Percentiles rank a stretch among this genome's conserved stretches.
Conservation (phyloP, 23 tunicate species). For the Corella eumyota region DNA sequence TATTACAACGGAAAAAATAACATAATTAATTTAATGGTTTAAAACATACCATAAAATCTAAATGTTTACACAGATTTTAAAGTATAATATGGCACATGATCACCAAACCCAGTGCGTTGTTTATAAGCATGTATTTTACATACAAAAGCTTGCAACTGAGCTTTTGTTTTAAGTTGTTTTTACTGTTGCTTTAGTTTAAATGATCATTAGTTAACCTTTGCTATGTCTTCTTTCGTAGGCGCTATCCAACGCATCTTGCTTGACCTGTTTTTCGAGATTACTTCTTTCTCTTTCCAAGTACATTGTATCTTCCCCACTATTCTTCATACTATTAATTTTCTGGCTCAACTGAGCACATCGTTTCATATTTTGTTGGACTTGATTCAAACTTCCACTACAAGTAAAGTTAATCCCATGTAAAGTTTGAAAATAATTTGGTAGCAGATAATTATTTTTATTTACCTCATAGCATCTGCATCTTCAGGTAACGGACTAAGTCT, state of each 20-base stretch:
- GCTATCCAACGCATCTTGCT: slow-evolving; percentile 37
- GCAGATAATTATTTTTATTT: too few species aligned
- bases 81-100: too few species aligned
- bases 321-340: slow-evolving; percentile 21
- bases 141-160: not conserved
- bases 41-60: not conserved
- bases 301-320: slow-evolving; percentile 16
- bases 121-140: too few species aligned
- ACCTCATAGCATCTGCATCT: too few species aligned
- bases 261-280: slow-evolving; percentile 41
- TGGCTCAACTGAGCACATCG: slow-evolving; percentile 17
- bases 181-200: too few species aligned
- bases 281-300: slow-evolving; percentile 24
- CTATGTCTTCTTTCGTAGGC: slow-evolving; percentile 17
- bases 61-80: not conserved
- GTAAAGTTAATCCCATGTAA: not conserved
- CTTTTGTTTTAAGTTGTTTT: too few species aligned
- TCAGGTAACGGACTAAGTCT: too few species aligned
- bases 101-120: too few species aligned
- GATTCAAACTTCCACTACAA: slow-evolving; percentile 15
- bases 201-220: too few species aligned
- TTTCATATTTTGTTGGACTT: slow-evolving; percentile 26
- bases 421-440: too few species aligned
- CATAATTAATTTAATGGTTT: not conserved
- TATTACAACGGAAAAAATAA: not conserved